phyloP scores from a whole-genome alignment of 2,113 vertebrate species.

The Arizona elegans region DNA sequence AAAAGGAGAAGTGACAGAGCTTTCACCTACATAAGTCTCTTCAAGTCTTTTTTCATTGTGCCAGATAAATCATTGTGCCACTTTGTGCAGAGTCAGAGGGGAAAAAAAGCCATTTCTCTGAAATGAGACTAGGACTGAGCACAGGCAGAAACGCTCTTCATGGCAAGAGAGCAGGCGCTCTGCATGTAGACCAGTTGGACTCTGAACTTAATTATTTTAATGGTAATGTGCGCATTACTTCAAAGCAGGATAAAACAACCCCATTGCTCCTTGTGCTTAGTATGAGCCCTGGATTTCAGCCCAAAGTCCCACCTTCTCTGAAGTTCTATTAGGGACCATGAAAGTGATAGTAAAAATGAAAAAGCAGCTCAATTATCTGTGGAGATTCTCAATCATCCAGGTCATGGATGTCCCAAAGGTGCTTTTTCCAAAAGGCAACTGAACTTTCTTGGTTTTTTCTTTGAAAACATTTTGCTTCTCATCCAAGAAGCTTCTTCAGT shows the following conservation, averaged over 20 bases:
- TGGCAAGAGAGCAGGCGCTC: conserved; percentile 9
- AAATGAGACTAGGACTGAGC: neutral
- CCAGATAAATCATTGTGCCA: neutral
- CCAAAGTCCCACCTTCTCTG: neutral
- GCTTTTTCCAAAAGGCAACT: neutral
- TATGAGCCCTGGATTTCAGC: neutral
- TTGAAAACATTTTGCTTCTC: neutral
- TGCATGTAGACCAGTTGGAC: neutral
- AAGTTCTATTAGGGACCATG: neutral
- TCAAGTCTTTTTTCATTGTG: neutral
- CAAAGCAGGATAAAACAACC: neutral
- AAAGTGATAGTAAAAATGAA: conserved; percentile 2
- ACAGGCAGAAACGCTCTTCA: neutral
- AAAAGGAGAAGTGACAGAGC: neutral
- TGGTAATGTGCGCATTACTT: neutral
- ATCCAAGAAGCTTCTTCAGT: neutral
- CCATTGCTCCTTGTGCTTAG: neutral
- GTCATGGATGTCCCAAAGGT: neutral
- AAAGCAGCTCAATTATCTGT: neutral
- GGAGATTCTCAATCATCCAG: neutral
- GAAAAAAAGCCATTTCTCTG: neutral
- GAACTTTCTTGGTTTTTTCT: neutral
- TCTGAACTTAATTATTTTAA: neutral
- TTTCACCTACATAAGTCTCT: neutral
- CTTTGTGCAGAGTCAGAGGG: neutral